Percentiles rank a stretch among this genome's conserved stretches.
phyloP scores from a whole-genome alignment of 2,888 invertebrate genomes.

The Pristionchus entomophagus region DNA sequence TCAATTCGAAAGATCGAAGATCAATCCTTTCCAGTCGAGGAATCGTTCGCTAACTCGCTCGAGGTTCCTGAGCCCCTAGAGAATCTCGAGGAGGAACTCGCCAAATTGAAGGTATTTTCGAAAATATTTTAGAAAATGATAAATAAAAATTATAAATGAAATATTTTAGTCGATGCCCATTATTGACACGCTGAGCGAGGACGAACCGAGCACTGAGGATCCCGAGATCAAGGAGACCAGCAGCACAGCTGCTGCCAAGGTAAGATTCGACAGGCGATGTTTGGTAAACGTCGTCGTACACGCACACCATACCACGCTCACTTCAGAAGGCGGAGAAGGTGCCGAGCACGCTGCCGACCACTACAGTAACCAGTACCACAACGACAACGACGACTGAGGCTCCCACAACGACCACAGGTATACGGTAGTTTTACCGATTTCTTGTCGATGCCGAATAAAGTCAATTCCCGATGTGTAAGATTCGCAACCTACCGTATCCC shows the following conservation, averaged over 20 bases:
- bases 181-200: slow-evolving; percentile 1
- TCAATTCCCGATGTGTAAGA: background rate
- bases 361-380: background rate
- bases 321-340: slow-evolving; percentile 38
- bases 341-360: background rate
- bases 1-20: background rate
- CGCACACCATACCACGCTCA: background rate
- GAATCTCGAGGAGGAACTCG: slow-evolving; percentile 24
- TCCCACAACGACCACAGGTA: slow-evolving; percentile 16
- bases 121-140: too few species aligned
- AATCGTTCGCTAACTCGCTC: background rate
- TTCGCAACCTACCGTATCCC: background rate
- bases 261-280: background rate
- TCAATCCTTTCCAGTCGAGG: slow-evolving; percentile 27
- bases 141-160: too few species aligned
- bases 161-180: slow-evolving; percentile 28
- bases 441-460: background rate
- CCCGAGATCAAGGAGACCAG: background rate
- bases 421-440: background rate
- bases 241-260: background rate
- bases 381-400: background rate
- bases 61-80: background rate
- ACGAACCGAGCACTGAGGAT: background rate
- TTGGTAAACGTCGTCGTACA: background rate
- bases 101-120: background rate